Evolutionary conservation across 1,140 invertebrate species (phyloP).

Genomic region (Trachymyrmex septentrionalis): DNA sequence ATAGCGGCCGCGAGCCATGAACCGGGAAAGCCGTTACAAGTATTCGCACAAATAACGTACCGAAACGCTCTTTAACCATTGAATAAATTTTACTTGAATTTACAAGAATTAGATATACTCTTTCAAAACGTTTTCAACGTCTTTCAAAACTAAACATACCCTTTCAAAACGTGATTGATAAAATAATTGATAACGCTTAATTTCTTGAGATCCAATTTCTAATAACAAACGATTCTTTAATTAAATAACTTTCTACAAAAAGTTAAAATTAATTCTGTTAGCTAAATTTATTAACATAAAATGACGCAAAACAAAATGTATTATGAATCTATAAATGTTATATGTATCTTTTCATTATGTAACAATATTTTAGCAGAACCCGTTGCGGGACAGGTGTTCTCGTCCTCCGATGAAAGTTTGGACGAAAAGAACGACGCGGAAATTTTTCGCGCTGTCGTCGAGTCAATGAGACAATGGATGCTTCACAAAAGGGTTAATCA

Average conservation of each 20-base stretch:
- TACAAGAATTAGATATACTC: not conserved
- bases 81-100: not conserved
- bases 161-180: not conserved
- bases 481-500: conserved; percentile 78
- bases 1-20: conserved; percentile 51
- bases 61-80: conserved; percentile 13
- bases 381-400: conserved; percentile 79
- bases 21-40: conserved; percentile 68
- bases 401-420: conserved; percentile 83
- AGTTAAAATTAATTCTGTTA: not conserved
- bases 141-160: not conserved
- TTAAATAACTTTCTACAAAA: not conserved
- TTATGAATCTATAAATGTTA: not conserved
- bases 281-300: not conserved
- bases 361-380: conserved; percentile 75
- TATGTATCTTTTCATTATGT: not conserved
- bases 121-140: not conserved
- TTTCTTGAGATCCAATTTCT: not conserved
- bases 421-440: conserved; percentile 88
- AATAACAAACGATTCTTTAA: not conserved
- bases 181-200: not conserved
- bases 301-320: not conserved
- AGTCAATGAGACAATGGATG: conserved; percentile 87
- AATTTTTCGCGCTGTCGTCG: conserved; percentile 87
- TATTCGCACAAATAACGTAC: conserved; percentile 45